These are phyloP conservation scores for Porites divaricata DNA, from an alignment of 92 coral and sea anemone genomes.

Conservation along the genomic window DNA sequence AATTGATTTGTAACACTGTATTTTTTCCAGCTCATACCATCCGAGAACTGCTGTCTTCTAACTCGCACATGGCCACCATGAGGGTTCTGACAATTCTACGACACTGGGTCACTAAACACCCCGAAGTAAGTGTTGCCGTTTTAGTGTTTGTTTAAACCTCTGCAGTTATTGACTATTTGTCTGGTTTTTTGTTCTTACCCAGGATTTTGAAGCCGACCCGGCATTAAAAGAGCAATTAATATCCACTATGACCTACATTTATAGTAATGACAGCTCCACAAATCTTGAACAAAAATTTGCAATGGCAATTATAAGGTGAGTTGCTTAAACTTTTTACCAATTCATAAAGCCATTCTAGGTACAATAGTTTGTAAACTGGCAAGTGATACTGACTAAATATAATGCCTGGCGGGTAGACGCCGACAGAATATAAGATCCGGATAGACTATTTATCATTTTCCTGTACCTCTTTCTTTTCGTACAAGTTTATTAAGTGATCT, in stretches of 20 bases:
- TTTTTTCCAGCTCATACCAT: conserved; percentile 73
- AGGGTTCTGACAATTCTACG: conserved; percentile 90
- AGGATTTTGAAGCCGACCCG: conserved; percentile 81
- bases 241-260: conserved; percentile 71
- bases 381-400: no score
- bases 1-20: not conserved
- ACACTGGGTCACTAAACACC: conserved; percentile 97
- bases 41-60: conserved; percentile 79
- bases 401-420: no score
- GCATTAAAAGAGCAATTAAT: conserved; percentile 70
- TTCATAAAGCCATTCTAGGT: no score
- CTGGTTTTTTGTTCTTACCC: not conserved
- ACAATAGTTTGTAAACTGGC: no score
- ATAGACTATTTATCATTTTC: no score
- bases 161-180: not conserved
- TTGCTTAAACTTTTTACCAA: no score
- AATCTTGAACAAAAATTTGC: conserved; percentile 86
- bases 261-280: conserved; percentile 70
- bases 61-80: conserved; percentile 87
- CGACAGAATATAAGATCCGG: no score
- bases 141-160: not conserved
- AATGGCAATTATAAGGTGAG: conserved; percentile 77
- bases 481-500: no score
- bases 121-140: conserved; percentile 69
- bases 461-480: no score